phyloP scores from a whole-genome alignment of 2,797 vertebrate species.

The Pteropus rufus region DNA sequence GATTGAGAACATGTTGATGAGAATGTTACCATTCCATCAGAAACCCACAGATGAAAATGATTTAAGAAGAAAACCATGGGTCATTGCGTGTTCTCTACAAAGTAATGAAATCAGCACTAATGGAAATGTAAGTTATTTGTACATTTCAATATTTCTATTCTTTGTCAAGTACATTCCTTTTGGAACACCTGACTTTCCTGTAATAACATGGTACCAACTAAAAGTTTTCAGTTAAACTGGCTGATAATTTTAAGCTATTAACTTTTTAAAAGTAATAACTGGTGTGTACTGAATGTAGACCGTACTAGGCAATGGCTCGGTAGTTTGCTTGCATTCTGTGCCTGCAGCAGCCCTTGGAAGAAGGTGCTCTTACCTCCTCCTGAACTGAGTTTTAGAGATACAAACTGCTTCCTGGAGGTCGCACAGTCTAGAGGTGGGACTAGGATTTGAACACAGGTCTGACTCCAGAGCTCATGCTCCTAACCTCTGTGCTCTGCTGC shows the following conservation, averaged over 20 bases:
- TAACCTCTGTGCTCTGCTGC: slow-evolving; percentile 3
- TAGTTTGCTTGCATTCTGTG: background rate
- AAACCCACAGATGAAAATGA: background rate
- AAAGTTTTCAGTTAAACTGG: slow-evolving; percentile 4
- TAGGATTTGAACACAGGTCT: slow-evolving; percentile 31
- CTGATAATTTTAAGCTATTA: background rate
- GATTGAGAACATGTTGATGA: background rate
- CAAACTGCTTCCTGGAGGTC: background rate
- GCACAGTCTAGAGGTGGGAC: background rate
- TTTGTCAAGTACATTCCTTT: background rate
- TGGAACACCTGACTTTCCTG: background rate
- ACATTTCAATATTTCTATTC: background rate
- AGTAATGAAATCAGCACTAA: background rate
- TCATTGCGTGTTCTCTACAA: background rate
- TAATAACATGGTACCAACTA: background rate
- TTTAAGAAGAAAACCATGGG: background rate
- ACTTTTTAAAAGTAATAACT: background rate
- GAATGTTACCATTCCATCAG: background rate
- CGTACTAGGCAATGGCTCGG: background rate
- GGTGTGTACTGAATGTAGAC: background rate
- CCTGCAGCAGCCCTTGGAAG: background rate
- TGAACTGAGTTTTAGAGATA: background rate
- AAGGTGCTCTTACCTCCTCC: background rate
- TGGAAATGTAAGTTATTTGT: background rate
- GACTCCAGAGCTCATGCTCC: background rate